These are phyloP conservation scores for Cyrtodaria siliqua DNA, from an alignment of 2,888 invertebrate species.

Conservation along the genomic window DNA sequence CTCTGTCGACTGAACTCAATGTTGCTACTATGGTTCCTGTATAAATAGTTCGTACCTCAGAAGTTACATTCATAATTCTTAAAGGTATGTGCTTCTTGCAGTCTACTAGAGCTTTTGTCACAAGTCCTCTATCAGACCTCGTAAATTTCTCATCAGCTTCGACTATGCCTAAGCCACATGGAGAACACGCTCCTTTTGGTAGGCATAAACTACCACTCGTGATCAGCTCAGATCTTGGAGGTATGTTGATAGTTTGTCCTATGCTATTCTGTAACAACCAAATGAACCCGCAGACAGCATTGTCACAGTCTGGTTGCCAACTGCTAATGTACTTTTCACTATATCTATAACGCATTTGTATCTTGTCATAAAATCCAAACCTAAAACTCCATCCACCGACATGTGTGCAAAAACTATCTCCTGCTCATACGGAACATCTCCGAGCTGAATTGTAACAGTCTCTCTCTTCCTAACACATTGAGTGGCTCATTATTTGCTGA, in stretches of 20 bases:
- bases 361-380: conserved; percentile 22
- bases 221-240: conserved; percentile 31
- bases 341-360: conserved; percentile 2
- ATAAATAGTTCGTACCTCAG: background rate
- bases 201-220: conserved; percentile 5
- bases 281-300: conserved; percentile 6
- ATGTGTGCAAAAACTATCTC: conserved; percentile 22
- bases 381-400: conserved; percentile 18
- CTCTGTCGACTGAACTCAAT: background rate
- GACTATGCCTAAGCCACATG: conserved; percentile 10
- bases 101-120: conserved; percentile 27
- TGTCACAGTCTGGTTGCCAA: background rate
- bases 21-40: background rate
- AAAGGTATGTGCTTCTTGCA: no score
- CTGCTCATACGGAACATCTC: background rate
- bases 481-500: no score
- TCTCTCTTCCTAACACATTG: no score
- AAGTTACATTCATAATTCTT: no score
- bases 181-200: no score
- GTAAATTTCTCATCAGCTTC: conserved; percentile 21
- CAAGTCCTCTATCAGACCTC: conserved; percentile 5
- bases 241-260: conserved; percentile 14
- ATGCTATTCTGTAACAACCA: conserved; percentile 23
- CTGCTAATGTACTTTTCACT: background rate
- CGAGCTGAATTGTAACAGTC: no score